Evolutionary conservation across 2,113 vertebrate genomes (phyloP).

Genomic region (Tympanuchus pallidicinctus): DNA sequence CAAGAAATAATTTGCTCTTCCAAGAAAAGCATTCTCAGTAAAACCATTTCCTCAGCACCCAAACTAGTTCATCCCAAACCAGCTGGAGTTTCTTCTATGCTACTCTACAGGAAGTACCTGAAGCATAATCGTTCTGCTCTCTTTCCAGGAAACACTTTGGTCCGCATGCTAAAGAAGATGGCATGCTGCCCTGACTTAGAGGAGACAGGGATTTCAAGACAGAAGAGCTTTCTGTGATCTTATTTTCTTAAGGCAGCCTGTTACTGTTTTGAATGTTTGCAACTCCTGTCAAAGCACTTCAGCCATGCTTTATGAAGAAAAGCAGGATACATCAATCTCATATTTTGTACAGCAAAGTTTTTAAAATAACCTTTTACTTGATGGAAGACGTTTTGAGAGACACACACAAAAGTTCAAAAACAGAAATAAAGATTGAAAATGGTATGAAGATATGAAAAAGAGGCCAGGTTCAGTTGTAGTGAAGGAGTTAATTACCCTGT

Average conservation of each 20-base stretch:
- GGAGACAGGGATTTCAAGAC: not conserved
- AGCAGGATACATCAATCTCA: not conserved
- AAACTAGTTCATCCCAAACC: not conserved
- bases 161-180: not conserved
- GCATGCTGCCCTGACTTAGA: not conserved
- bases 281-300: not conserved
- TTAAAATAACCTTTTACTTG: conserved; percentile 52
- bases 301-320: not conserved
- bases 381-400: conserved; percentile 66
- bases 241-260: not conserved
- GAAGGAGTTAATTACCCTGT: not conserved
- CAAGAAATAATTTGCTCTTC: not conserved
- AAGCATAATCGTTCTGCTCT: not conserved
- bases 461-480: not conserved
- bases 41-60: not conserved
- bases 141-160: not conserved
- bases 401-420: conserved; percentile 61
- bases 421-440: conserved; percentile 68
- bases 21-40: not conserved
- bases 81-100: not conserved
- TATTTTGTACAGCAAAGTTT: not conserved
- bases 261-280: not conserved
- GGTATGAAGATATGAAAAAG: conserved; percentile 64
- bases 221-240: not conserved
- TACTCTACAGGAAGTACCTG: not conserved